phyloP scores from a whole-genome alignment of 2,113 vertebrate genomes.

The Perca flavescens region DNA sequence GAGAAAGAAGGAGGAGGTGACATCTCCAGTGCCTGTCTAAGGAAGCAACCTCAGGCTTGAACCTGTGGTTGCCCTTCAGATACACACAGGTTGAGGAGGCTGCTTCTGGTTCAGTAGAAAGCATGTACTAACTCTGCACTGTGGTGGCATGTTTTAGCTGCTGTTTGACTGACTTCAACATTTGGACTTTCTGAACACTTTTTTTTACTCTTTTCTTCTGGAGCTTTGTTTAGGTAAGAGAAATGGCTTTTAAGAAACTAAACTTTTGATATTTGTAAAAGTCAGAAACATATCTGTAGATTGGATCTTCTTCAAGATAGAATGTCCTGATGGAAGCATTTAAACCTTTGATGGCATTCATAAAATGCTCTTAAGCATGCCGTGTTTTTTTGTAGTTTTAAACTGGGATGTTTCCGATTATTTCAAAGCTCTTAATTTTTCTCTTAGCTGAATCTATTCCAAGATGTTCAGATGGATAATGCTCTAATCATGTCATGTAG shows the following conservation, averaged over 20 bases:
- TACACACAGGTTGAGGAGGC: constrained; percentile 68
- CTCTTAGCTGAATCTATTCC: background rate
- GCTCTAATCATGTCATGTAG: background rate
- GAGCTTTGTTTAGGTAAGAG: constrained; percentile 72
- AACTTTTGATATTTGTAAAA: constrained; percentile 6
- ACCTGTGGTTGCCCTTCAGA: constrained; percentile 78
- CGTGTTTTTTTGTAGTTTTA: background rate
- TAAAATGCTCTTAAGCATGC: background rate
- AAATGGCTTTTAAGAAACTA: constrained; percentile 12
- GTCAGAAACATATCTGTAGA: background rate
- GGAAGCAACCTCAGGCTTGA: constrained; percentile 82
- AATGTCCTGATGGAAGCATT: background rate
- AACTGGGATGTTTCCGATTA: background rate
- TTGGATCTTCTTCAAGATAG: background rate
- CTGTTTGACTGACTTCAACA: constrained; percentile 52
- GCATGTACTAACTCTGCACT: constrained; percentile 67
- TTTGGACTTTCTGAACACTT: constrained; percentile 71
- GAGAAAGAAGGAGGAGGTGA: constrained; percentile 74
- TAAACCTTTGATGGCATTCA: background rate
- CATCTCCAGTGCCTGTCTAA: constrained; percentile 79
- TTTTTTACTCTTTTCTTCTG: constrained; percentile 38
- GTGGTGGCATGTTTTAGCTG: constrained; percentile 69
- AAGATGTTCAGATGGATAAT: constrained; percentile 9
- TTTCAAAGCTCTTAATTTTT: constrained; percentile 11
- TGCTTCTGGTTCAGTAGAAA: constrained; percentile 70